Base-by-base conservation (phyloP, 2,797 vertebrate genomes). In the Aplochiton taeniatus region DNA sequence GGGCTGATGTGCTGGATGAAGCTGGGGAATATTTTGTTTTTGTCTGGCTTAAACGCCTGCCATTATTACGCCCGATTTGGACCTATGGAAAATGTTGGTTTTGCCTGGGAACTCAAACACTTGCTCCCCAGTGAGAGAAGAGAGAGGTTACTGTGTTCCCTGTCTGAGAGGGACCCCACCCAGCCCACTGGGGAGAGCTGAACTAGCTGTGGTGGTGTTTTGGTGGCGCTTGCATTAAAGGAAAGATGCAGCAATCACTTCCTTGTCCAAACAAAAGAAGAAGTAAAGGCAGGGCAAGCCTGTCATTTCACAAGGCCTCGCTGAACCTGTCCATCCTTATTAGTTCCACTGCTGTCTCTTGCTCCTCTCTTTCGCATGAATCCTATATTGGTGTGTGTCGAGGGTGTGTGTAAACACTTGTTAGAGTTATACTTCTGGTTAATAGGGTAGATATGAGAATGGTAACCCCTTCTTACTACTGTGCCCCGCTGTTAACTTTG, bases 201-300 rank as follows among this genome's bases (percentile, higher is more conserved):
- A 48, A 14, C 56, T 48, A 58, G 44, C 31, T 56, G 66, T 66
- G 58, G 41, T 45, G 11, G 41, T 18, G 1, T 47, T 10, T 13
- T n/a, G 18, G 56, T 63, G 58, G 58, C 44, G n/a, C 63, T 55
- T 43, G 60, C 61, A 63, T 62, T 61, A 55, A n/a, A 59, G 68
- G 44, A 78, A 50, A 31, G 61, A 64, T 74, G 68, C 43, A 0
- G 69, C 63, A 68, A 9, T 65, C 63, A 74, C 63, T 61, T 70
- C 51, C 42, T 77, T 68, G 44, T 77, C 58, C 68, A 69, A 66
- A 14, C 65, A 77, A 65, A 78, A 45, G 11, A 68, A 52, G 9
- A 57, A 61, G 50, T 69, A 65, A 59, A 76, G 75, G 66, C 59
- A 54, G 64, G 69, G 41, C 57, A 41, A 69, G 17, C 12, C 9